Conservation (phyloP, 2,797 vertebrate genomes). For the Poecilia picta region DNA sequence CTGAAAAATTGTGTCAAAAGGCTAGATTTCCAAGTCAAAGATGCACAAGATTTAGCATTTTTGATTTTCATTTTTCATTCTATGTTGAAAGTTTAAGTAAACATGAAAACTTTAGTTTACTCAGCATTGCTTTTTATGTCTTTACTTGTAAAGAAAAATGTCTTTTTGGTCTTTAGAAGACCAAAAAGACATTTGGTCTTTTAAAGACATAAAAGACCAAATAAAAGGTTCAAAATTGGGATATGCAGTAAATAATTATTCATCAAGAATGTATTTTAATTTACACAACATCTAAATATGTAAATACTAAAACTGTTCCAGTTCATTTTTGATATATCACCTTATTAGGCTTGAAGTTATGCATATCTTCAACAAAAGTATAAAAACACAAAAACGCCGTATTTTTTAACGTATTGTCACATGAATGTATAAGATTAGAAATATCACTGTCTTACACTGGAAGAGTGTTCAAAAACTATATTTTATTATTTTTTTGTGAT, state of each 20-base stretch:
- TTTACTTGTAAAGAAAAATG: too few relatives aligned
- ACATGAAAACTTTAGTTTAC: neutral
- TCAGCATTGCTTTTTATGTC: neutral
- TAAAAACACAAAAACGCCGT: neutral
- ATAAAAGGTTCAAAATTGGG: neutral
- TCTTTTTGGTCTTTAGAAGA: too few relatives aligned
- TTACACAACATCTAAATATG: neutral
- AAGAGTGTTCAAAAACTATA: neutral
- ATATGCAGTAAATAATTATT: neutral
- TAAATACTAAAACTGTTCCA: neutral
- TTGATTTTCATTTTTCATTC: neutral
- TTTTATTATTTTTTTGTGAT: slow-evolving; percentile 1
- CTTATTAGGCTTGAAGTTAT: neutral
- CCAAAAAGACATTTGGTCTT: too few relatives aligned
- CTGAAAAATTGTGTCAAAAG: neutral
- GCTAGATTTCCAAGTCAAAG: neutral
- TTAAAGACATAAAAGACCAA: too few relatives aligned
- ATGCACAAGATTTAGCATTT: neutral
- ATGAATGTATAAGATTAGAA: neutral
- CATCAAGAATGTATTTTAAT: neutral
- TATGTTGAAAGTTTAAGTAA: neutral
- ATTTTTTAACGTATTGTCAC: too few relatives aligned
- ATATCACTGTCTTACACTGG: neutral
- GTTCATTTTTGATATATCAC: neutral
- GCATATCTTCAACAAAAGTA: neutral